phyloP scores from a whole-genome alignment of 2,888 invertebrate genomes.

The Lapara coniferarum region DNA sequence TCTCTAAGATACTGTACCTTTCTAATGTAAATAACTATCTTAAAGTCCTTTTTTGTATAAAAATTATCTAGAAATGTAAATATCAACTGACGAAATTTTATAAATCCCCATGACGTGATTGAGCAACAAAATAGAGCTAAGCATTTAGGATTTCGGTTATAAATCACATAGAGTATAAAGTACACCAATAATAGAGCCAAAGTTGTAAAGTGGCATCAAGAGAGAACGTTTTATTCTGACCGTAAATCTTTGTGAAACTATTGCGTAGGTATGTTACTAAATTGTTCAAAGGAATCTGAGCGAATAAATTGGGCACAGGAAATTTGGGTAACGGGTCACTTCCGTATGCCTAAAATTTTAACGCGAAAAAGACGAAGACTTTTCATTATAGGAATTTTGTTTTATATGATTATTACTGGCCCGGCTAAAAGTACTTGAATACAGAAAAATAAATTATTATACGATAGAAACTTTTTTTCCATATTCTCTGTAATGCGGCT shows the following conservation, averaged over 20 bases:
- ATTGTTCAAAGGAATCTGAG: slow-evolving; percentile 22
- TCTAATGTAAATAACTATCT: no score
- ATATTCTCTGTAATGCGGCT: no score
- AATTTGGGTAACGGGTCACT: slow-evolving; percentile 5
- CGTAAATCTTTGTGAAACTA: slow-evolving; percentile 13
- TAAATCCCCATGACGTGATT: slow-evolving; percentile 5
- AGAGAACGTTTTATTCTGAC: slow-evolving; percentile 18
- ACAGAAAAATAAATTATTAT: no score
- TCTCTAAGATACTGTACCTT: no score
- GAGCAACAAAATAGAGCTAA: not conserved
- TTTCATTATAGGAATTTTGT: no score
- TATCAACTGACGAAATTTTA: not conserved
- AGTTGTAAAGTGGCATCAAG: slow-evolving; percentile 16
- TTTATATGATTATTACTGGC: no score
- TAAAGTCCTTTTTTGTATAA: no score
- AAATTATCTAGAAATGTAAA: no score
- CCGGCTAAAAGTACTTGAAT: no score
- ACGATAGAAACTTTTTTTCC: no score
- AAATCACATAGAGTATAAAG: slow-evolving; percentile 17
- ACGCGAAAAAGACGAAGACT: not conserved
- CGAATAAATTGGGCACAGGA: slow-evolving; percentile 24
- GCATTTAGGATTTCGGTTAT: not conserved
- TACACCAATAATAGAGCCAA: slow-evolving; percentile 19
- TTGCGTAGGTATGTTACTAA: slow-evolving; percentile 13
- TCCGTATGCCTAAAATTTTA: not conserved